Base-by-base conservation (phyloP, 2,888 invertebrate genomes). In the Drosophila stalkeri region DNA sequence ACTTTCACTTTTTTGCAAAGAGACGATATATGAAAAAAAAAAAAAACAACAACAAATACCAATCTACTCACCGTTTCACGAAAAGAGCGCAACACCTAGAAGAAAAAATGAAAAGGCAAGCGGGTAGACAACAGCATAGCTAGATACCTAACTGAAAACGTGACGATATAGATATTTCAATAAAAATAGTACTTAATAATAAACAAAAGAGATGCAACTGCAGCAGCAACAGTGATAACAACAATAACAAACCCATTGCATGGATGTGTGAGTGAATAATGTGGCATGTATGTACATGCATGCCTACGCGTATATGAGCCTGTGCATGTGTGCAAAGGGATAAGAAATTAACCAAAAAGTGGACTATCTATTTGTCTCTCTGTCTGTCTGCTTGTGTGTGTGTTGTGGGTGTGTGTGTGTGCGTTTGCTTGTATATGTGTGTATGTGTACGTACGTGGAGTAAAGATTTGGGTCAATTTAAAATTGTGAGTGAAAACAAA, bases 1-100 rank as follows among this genome's bases (percentile, higher is more conserved):
- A 86, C 83, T 83, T 83, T 83, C 83, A 83, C 83, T 83, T 86
- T 81, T 86, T 80, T 70, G 69, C 81, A 70, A 72, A 71, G 72
- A 71, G 47, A 73, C 68, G 69, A 81, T 80, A 77, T 70, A 83
- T 70, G 71, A 57, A 72, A 51, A 55, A 39, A 56, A n/a, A 71
- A 55, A 55, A 71, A 72, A 79, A 75, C 79, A 82, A 84, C 79
- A 82, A 84, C 87, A 84, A 80, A 74, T 75, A 64, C 64, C 68
- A 75, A 72, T 76, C 69, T 77, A 82, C 59, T 82, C 60, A 77
- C 63, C 77, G 73, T 56, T 46, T 55, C 51, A 60, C 73, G 76
- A 83, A 71, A 62, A 80, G 69, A 75, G 62, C 63, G 59, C 63
- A 71, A 68, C 60, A 65, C 52, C 20, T 49, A 64, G 44, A 49